Evolutionary conservation across 2,888 invertebrate species (phyloP), one percentile per base, ranked within the genome.

Genomic region (Saturnia pavonia): DNA sequence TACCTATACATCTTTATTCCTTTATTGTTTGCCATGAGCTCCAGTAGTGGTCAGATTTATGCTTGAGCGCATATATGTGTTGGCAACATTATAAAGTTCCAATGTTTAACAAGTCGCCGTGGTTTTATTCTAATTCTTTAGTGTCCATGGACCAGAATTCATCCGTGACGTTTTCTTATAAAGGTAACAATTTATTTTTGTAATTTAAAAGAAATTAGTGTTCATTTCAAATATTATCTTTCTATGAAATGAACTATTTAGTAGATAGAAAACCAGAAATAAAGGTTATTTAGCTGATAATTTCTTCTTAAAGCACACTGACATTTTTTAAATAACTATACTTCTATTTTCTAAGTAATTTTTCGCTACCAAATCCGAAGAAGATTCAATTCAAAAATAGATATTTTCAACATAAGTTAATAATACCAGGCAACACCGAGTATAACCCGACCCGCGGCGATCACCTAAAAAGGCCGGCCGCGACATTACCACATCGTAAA

Each of bases 401-500:
- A 4, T 60, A 60, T 14, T 60, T 60, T 60, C 12, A 27, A 60
- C 12, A 12, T 43, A n/a, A n/a, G 11, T 11, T 8, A n/a, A 25
- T 42, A 43, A 43, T 14, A 14, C 16, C n/a, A 8, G 40, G 65
- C 65, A 40, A 48, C 48, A 68, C 68, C 16, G 34, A 22, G 22
- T 68, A 48, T 63, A 60, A 63, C 27, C 66, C 71, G 68, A 65
- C 68, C 60, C 67, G 67, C 68, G 22, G 43, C 82, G 82, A 78
- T 79, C 78, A 75, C 87, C 89, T 82, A 88, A 91, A 90, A 90
- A 84, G 89, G 88, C 79, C 73, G 79, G 77, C 75, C 85, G 82
- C 84, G 87, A 87, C 84, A 88, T 91, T 90, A 90, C 88, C 89
- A 90, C 91, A 88, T 89, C 86, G 91, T 92, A 91, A 92, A 93